Conservation (phyloP, 2,888 invertebrate genomes). For the Hydroisotoma schaefferi region DNA sequence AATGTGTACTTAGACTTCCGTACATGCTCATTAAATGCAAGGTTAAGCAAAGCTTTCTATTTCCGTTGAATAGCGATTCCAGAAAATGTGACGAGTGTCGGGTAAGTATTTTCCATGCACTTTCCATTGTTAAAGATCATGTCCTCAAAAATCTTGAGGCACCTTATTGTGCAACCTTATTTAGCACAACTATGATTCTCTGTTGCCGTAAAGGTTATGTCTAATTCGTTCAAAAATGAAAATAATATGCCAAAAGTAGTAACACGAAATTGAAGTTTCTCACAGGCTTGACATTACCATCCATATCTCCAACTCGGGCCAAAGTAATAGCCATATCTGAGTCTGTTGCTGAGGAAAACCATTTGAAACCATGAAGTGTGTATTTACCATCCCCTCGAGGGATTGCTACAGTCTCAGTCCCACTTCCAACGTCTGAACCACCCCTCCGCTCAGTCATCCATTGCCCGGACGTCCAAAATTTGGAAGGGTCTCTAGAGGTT, state of each 20-base stretch:
- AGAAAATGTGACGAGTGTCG: too few species aligned
- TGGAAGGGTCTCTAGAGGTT: slow-evolving; percentile 53
- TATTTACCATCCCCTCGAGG: slow-evolving; percentile 52
- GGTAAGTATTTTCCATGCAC: too few species aligned
- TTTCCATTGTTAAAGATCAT: too few species aligned
- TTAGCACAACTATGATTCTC: too few species aligned
- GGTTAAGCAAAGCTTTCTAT: too few species aligned
- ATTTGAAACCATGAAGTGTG: slow-evolving; percentile 58
- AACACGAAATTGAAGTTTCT: neutral
- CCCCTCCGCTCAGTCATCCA: slow-evolving; percentile 62
- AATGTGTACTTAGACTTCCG: too few species aligned
- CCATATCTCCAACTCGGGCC: slow-evolving; percentile 54
- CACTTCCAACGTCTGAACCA: slow-evolving; percentile 59
- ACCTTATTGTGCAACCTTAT: too few species aligned
- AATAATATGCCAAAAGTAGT: neutral
- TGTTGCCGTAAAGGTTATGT: slow-evolving; percentile 13
- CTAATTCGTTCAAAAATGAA: neutral
- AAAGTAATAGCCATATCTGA: slow-evolving; percentile 58
- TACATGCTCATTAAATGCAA: too few species aligned
- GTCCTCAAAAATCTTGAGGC: too few species aligned
- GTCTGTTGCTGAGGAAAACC: slow-evolving; percentile 61
- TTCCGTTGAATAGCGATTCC: too few species aligned
- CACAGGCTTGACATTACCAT: slow-evolving; percentile 49
- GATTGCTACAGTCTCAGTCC: slow-evolving; percentile 56
- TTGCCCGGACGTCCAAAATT: slow-evolving; percentile 61